Evolutionary conservation across 2,113 vertebrate genomes (phyloP), one percentile per base, ranked within the genome.

Genomic region (Lucifuga dentata): DNA sequence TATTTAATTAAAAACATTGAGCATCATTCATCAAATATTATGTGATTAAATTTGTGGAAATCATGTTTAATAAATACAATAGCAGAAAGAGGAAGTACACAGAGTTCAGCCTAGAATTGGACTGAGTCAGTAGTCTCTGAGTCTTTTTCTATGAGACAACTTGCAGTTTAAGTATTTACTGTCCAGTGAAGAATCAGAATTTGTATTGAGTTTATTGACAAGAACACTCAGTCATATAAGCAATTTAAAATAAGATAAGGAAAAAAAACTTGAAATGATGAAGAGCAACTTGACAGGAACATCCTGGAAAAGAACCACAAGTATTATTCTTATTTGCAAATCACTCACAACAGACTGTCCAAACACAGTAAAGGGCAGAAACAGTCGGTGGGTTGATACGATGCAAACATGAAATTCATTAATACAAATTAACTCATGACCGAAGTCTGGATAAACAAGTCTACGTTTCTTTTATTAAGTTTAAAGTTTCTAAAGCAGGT

Each of bases 1-100:
- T 39, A 52, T 71, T 80, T 80, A 77, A 86, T 80, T 78, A 77
- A 77, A 82, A 82, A 46, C 57, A 59, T 24, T n/a, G 16, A 57
- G 20, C 36, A n/a, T 61, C 58, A 44, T 78, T 80, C 43, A 66
- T 80, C 80, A 74, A 57, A 43, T 51, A 26, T 11, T 17, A 6
- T 13, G 36, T 6, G 8, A 43, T 38, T 45, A 62, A 49, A 5
- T 71, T 41, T 67, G 32, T 71, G 38, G 12, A 67, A 73, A 75
- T 16, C 8, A 36, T 39, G 46, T 23, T 57, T 57, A 62, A 60
- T 41, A 40, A 63, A 56, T 64, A 40, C 23, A 46, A 17, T 17
- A 46, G 38, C 20, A 24, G 60, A 46, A 13, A 17, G 17, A n/a
- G 8, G 32, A 24, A 1, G 8, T 36, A 15, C 16, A n/a, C 43